phyloP scores from a whole-genome alignment of 2,797 vertebrate species.

The Chelidonichthys spinosus region DNA sequence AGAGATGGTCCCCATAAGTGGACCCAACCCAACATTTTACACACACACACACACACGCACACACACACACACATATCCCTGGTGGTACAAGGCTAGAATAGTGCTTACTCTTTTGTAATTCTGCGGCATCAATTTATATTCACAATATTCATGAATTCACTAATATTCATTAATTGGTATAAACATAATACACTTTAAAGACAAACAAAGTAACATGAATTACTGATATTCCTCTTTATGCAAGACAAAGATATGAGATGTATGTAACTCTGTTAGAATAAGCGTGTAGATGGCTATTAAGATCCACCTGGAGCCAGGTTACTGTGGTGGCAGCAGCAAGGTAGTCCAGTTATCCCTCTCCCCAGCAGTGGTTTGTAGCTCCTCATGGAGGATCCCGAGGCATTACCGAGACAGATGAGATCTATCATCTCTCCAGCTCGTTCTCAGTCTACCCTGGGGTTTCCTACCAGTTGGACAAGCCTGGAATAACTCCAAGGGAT shows the following conservation, averaged over 20 bases:
- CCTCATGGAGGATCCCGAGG: neutral
- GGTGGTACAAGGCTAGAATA: slow-evolving; percentile 23
- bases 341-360: neutral
- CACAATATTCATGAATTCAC: too few relatives aligned
- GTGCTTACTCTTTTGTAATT: neutral
- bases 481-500: neutral
- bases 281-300: neutral
- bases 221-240: neutral
- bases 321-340: neutral
- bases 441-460: neutral
- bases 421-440: neutral
- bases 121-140: slow-evolving; percentile 7
- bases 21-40: slow-evolving; percentile 7
- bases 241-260: neutral
- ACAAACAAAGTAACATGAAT: neutral
- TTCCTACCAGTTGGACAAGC: neutral
- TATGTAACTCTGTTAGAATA: neutral
- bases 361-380: neutral
- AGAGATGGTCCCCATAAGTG: slow-evolving; percentile 8
- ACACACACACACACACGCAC: slow-evolving; percentile 26
- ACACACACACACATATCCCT: slow-evolving; percentile 22
- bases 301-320: neutral
- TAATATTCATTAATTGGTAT: too few relatives aligned
- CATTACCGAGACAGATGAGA: neutral
- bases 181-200: neutral